Conservation (phyloP, 2,888 invertebrate species). For the Lepetodrilus schrolli region DNA sequence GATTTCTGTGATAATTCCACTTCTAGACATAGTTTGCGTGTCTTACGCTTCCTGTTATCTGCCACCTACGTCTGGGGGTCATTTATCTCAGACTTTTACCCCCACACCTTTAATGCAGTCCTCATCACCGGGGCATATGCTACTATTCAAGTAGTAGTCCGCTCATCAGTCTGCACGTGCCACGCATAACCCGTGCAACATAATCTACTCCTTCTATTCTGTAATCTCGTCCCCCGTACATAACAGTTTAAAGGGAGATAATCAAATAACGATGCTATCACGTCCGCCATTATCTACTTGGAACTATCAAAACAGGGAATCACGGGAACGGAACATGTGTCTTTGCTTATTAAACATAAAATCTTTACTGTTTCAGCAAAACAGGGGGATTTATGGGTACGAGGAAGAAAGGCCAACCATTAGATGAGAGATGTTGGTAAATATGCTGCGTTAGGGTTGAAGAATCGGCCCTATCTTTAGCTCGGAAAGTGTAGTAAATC, state of each 20-base stretch:
- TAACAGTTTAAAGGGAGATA: background rate
- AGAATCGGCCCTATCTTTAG: slow-evolving; percentile 5
- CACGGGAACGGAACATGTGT: slow-evolving; percentile 6
- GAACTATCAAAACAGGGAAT: background rate
- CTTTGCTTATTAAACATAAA: slow-evolving; percentile 25
- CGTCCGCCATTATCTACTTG: background rate
- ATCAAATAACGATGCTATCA: background rate
- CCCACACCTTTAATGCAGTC: slow-evolving; percentile 15
- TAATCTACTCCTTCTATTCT: background rate
- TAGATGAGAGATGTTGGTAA: background rate
- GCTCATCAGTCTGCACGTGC: slow-evolving; percentile 5
- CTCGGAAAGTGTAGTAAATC: background rate
- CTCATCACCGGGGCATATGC: background rate
- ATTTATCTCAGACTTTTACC: background rate
- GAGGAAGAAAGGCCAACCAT: background rate
- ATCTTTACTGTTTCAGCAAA: background rate
- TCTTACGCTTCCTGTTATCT: no score
- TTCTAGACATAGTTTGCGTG: background rate
- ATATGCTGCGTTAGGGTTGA: background rate
- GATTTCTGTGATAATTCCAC: background rate
- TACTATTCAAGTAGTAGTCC: background rate
- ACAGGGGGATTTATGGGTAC: background rate
- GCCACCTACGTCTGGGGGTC: background rate
- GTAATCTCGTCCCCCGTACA: background rate
- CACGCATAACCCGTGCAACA: background rate